phyloP scores from a whole-genome alignment of 2,888 invertebrate species.

The Hydrotaea diabolus region DNA sequence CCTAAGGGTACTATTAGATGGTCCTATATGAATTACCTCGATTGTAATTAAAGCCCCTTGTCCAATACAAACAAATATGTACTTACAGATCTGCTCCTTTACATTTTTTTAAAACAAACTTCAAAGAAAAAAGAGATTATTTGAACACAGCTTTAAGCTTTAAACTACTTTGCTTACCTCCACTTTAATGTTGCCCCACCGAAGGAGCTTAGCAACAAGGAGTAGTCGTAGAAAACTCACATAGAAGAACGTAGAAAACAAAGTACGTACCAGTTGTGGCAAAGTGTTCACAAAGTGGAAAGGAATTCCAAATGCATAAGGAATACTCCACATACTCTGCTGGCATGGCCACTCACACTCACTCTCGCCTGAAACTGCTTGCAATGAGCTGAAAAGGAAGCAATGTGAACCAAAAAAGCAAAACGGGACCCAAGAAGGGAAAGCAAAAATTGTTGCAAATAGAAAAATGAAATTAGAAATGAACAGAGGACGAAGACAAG shows the following conservation, averaged over 20 bases:
- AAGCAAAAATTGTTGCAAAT: constrained; percentile 47
- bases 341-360: constrained; percentile 11
- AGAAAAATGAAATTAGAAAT: constrained; percentile 54
- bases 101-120: background rate
- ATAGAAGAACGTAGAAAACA: background rate
- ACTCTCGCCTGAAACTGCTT: constrained; percentile 42
- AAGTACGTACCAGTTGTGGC: constrained; percentile 25
- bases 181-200: background rate
- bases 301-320: constrained; percentile 49
- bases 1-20: no score
- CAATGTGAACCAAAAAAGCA: background rate
- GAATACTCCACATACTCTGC: constrained; percentile 20
- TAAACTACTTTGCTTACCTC: background rate
- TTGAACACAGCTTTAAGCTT: background rate
- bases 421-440: background rate
- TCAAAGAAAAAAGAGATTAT: background rate
- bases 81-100: no score
- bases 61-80: no score
- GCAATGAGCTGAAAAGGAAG: constrained; percentile 33
- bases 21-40: no score
- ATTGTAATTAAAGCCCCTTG: no score
- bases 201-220: background rate
- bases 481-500: constrained; percentile 49
- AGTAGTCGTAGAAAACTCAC: background rate
- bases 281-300: constrained; percentile 47